Percentiles rank a stretch among this genome's conserved stretches.
These are phyloP conservation scores for Schlechtendalia chinensis DNA, from an alignment of 1,140 invertebrate genomes.

Conservation along the genomic window DNA sequence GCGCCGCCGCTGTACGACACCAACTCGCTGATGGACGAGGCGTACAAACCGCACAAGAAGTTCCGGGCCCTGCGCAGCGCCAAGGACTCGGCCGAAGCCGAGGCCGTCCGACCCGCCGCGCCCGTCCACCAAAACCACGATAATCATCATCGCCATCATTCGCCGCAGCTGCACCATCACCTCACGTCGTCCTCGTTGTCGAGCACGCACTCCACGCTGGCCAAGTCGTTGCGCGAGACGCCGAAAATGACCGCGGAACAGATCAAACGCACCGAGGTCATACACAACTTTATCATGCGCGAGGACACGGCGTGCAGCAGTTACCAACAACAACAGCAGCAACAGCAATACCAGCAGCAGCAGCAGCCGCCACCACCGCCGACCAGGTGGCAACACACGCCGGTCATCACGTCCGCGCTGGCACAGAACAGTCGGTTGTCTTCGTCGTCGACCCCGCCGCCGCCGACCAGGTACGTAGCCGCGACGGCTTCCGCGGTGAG, in stretches of 20 bases:
- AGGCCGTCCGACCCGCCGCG: conserved; percentile 60
- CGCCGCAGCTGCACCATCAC: conserved; percentile 59
- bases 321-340: conserved; percentile 11
- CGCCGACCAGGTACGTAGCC: conserved; percentile 54
- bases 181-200: conserved; percentile 64
- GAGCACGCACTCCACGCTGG: conserved; percentile 81
- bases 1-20: conserved; percentile 86
- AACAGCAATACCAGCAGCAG: conserved; percentile 13
- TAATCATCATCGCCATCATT: conserved; percentile 40
- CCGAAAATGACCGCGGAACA: conserved; percentile 71
- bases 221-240: conserved; percentile 83
- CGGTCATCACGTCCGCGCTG: conserved; percentile 31
- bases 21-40: conserved; percentile 87
- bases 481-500: conserved; percentile 34
- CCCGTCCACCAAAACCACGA: conserved; percentile 51
- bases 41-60: conserved; percentile 92
- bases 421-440: conserved; percentile 25
- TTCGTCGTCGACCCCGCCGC: conserved; percentile 55
- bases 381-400: conserved; percentile 49
- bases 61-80: conserved; percentile 75
- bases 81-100: conserved; percentile 75
- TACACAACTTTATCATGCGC: conserved; percentile 84
- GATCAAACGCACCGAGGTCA: conserved; percentile 82
- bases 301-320: conserved; percentile 55
- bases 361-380: conserved; percentile 50